Evolutionary conservation across 2,113 vertebrate genomes (phyloP).

Genomic region (Rousettus leschenaultii): DNA sequence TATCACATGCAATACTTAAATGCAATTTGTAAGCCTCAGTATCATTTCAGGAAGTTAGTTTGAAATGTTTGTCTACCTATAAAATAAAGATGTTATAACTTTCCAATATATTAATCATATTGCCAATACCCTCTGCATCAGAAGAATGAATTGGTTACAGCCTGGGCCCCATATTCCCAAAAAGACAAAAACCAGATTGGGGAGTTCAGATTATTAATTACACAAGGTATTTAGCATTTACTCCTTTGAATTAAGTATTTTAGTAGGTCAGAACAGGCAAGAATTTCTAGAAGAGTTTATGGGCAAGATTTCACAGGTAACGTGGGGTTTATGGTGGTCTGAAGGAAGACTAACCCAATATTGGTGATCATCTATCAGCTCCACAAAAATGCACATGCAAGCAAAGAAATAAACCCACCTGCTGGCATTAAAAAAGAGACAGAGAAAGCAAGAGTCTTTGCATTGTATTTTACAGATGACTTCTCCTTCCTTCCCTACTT

Average conservation of each 20-base stretch:
- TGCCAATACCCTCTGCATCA: not conserved
- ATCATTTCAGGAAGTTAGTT: not conserved
- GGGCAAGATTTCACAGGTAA: not conserved
- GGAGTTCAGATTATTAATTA: not conserved
- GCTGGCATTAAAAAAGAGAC: not conserved
- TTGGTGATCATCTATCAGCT: not conserved
- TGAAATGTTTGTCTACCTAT: not conserved
- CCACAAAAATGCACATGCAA: not conserved
- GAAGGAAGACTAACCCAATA: not conserved
- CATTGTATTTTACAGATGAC: conserved; percentile 31
- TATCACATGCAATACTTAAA: not conserved
- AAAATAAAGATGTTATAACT: not conserved
- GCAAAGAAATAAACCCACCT: not conserved
- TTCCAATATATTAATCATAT: not conserved
- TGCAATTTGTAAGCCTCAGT: not conserved
- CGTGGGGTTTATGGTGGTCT: not conserved
- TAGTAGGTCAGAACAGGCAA: not conserved
- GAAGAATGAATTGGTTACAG: not conserved
- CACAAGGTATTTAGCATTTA: not conserved
- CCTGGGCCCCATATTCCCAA: not conserved
- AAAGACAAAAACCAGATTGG: not conserved
- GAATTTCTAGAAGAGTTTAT: not conserved
- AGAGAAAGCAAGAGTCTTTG: not conserved
- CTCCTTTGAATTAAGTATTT: not conserved
- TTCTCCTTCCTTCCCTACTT: not conserved